These are phyloP conservation scores for Metaphire vulgaris DNA, from an alignment of 1,140 invertebrate species.

Conservation along the genomic window DNA sequence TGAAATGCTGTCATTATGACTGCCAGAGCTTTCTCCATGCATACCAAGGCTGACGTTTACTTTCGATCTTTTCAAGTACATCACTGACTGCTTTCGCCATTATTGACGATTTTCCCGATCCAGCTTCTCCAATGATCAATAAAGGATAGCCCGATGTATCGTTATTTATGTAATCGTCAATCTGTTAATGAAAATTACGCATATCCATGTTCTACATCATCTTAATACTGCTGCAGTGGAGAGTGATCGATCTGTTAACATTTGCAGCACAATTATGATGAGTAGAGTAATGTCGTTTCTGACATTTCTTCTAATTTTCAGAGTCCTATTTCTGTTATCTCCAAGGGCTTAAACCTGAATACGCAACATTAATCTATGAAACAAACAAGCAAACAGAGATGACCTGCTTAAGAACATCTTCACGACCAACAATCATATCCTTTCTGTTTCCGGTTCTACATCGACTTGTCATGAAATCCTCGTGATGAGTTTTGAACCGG, in stretches of 20 bases:
- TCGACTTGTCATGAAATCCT: background rate
- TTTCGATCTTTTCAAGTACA: background rate
- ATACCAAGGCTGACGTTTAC: background rate
- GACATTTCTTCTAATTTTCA: too few relatives aligned
- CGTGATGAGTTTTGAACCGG: background rate
- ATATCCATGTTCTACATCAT: too few relatives aligned
- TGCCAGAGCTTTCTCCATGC: too few relatives aligned
- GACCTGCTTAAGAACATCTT: background rate
- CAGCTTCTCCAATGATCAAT: slow-evolving; percentile 27
- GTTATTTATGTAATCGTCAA: background rate
- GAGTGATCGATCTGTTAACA: too few relatives aligned
- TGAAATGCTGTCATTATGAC: too few relatives aligned
- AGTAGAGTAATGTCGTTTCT: too few relatives aligned
- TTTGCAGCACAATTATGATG: too few relatives aligned
- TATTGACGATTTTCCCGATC: slow-evolving; percentile 31
- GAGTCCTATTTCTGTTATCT: too few relatives aligned
- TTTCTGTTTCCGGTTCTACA: background rate
- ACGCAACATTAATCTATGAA: too few relatives aligned
- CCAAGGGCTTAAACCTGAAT: too few relatives aligned
- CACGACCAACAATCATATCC: background rate
- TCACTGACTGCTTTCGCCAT: slow-evolving; percentile 24
- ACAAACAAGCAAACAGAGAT: too few relatives aligned
- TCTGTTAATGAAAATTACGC: background rate
- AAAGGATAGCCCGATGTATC: slow-evolving; percentile 15
- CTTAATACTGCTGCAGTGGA: too few relatives aligned